These are phyloP conservation scores for Cephalopholis sonnerati DNA, from an alignment of 2,113 vertebrate genomes.

Conservation along the genomic window DNA sequence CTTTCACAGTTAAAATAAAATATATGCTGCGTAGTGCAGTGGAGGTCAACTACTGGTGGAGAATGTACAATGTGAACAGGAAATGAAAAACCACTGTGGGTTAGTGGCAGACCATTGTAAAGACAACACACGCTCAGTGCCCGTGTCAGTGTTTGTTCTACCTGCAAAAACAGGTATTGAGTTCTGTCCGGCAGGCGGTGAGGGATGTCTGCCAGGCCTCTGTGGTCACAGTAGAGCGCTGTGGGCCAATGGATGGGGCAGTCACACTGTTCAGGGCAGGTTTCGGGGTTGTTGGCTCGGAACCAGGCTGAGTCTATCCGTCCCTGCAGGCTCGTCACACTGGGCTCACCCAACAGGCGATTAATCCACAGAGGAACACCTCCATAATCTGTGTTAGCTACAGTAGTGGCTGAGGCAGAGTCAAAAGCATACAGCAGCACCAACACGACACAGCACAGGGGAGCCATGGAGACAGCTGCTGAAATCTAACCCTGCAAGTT, in stretches of 20 bases:
- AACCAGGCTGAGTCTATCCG: conserved; percentile 77
- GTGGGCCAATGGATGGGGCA: conserved; percentile 87
- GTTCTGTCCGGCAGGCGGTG: conserved; percentile 68
- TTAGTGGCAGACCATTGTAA: conserved; percentile 20
- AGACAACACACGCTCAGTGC: neutral
- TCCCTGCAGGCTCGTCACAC: conserved; percentile 81
- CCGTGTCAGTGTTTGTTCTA: conserved; percentile 33
- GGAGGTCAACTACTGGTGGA: neutral
- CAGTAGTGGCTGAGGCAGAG: conserved; percentile 28
- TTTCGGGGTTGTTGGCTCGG: conserved; percentile 71
- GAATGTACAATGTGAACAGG: neutral
- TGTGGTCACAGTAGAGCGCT: conserved; percentile 83
- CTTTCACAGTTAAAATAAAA: neutral
- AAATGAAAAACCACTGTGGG: conserved; percentile 21
- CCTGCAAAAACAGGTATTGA: conserved; percentile 85
- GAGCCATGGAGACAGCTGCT: conserved; percentile 56
- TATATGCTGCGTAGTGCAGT: neutral
- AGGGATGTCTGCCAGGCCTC: conserved; percentile 68
- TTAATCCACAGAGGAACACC: conserved; percentile 85
- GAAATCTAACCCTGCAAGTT: conserved; percentile 14
- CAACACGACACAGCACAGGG: conserved; percentile 8
- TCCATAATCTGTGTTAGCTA: conserved; percentile 78
- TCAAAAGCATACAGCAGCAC: conserved; percentile 57
- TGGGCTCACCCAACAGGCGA: conserved; percentile 83
- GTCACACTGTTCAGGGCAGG: conserved; percentile 81